Base-by-base conservation (phyloP, 2,797 vertebrate genomes). In the Apodemus agrarius region DNA sequence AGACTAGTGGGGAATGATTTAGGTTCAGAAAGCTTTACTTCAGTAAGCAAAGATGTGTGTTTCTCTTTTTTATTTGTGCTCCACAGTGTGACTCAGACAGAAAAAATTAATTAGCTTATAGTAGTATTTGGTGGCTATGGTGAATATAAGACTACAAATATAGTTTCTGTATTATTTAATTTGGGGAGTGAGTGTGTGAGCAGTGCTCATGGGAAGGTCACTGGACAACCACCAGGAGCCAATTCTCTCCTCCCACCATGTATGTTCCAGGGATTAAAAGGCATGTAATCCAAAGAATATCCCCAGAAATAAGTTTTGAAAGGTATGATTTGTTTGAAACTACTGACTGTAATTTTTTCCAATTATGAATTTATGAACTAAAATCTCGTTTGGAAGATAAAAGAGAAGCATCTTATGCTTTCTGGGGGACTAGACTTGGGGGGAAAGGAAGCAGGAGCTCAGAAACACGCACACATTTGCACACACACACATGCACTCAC, bases 21-120 rank as follows among this genome's bases (percentile, higher is more conserved):
- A 80, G 1, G 24, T 84, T 82, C 59, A 91, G 78, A 85, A 96
- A 91, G 52, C 24, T 78, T 90, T 83, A 5, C 72, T 88, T 91
- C 11, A 94, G 3, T 69, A 94, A 78, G 24, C 4, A 59, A 7
- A n/a, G 3, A 21, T 37, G 75, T 46, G 57, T 6, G 24, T 22
- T 75, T 65, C 10, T 90, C 31, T 16, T 4, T 88, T 75, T 24
- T 65, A 49, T 85, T 87, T 82, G 65, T 7, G 75, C 6, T 89
- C 34, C 19, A 46, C 26, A 37, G 6, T 59, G 12, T 13, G 52
- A 85, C 83, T 75, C 63, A 86, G 87, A 89, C 7, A 81, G 31
- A 59, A 91, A 91, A 94, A 59, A 37, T 94, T 86, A 72, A 1
- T 81, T 46, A 63, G 21, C 17, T 79, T 40, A 69, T 79, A 78